Percentiles rank a stretch among this genome's conserved stretches.
phyloP scores from a whole-genome alignment of 2,888 invertebrate species.

The Torymus aiolomorphi region DNA sequence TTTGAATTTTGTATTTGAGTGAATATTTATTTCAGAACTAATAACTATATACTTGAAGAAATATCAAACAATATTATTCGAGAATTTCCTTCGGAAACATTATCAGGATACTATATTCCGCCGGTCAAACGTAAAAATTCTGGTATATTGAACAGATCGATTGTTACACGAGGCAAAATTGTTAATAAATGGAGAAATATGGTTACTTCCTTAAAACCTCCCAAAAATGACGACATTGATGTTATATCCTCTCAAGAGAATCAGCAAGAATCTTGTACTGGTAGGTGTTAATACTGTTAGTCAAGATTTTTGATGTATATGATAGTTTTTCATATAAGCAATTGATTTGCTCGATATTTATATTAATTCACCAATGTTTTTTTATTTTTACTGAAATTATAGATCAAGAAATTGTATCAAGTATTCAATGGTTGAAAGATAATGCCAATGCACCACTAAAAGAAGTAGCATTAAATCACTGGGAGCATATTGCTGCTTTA shows the following conservation, averaged over 20 bases:
- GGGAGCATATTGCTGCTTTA: not conserved
- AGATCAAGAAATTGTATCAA: not conserved
- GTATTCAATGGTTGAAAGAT: not conserved
- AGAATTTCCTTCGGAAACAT: constrained; percentile 4
- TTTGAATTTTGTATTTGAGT: no score
- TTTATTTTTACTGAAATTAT: no score
- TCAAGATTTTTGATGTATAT: no score
- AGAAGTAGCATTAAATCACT: not conserved
- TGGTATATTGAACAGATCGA: constrained; percentile 1
- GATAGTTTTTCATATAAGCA: no score
- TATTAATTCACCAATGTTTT: no score
- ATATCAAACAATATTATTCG: not conserved
- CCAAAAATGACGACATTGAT: no score
- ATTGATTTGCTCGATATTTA: no score
- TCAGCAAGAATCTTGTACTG: no score
- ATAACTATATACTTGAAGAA: not conserved
- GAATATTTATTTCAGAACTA: not conserved
- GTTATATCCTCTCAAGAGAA: no score
- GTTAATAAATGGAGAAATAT: not conserved
- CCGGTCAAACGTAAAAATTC: not conserved
- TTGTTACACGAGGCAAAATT: not conserved
- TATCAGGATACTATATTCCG: not conserved
- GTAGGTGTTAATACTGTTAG: no score
- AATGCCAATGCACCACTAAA: not conserved
- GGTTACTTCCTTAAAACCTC: no score